Evolutionary conservation across 2,888 invertebrate genomes (phyloP).

Genomic region (Agapostemon virescens): DNA sequence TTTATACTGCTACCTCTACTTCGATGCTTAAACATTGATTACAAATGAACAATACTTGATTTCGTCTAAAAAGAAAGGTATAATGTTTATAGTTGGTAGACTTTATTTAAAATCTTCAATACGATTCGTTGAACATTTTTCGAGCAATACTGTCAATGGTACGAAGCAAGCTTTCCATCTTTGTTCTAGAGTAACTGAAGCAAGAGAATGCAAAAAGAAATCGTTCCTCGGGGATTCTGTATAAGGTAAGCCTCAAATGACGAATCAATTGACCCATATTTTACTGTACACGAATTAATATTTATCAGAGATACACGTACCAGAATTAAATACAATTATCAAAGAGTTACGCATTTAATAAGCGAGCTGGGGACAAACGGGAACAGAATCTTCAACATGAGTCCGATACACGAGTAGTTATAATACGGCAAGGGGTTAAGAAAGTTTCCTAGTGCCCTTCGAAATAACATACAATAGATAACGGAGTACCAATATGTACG

Average conservation of each 20-base stretch:
- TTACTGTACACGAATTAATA: constrained; percentile 29
- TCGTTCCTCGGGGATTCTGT: not conserved
- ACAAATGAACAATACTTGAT: too few species aligned
- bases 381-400: too few species aligned
- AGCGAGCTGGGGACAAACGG: constrained; percentile 2
- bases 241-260: constrained; percentile 8
- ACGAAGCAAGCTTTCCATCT: not conserved
- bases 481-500: too few species aligned
- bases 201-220: not conserved
- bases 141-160: not conserved
- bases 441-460: too few species aligned
- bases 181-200: not conserved
- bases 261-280: constrained; percentile 44
- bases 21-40: too few species aligned
- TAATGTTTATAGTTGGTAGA: too few species aligned
- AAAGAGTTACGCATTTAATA: constrained; percentile 35
- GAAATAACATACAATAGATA: too few species aligned
- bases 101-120: not conserved
- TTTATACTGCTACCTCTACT: too few species aligned
- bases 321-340: constrained; percentile 28
- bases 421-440: too few species aligned
- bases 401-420: too few species aligned
- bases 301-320: constrained; percentile 36
- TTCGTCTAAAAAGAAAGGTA: too few species aligned
- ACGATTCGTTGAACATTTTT: not conserved